A percentile compares a stretch with the other conserved stretches of the same genome.
Evolutionary conservation across 2,888 invertebrate genomes (phyloP).

Genomic region (Amphiduros pacificus): DNA sequence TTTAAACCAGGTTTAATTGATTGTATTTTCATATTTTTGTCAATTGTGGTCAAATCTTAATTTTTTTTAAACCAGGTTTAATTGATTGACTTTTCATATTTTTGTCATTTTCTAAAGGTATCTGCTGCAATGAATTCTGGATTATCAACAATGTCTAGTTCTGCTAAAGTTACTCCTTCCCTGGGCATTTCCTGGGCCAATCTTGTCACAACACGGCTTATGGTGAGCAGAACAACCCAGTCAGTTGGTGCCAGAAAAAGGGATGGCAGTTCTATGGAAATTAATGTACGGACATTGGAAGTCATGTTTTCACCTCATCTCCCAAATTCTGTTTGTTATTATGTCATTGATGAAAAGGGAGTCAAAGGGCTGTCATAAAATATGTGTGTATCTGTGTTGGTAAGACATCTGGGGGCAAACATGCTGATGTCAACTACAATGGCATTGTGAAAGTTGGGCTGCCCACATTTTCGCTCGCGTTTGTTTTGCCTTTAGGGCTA

Average conservation of each 20-base stretch:
- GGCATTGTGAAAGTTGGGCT: too few relatives aligned
- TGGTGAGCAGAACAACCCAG: slow-evolving; percentile 56
- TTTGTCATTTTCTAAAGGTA: slow-evolving; percentile 2
- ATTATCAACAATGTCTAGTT: background rate
- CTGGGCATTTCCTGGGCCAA: slow-evolving; percentile 72
- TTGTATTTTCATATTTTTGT: too few relatives aligned
- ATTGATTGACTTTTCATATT: background rate
- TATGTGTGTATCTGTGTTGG: too few relatives aligned
- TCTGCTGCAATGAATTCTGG: slow-evolving; percentile 20
- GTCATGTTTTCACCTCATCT: slow-evolving; percentile 68
- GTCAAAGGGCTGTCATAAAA: slow-evolving; percentile 36
- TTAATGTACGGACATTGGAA: slow-evolving; percentile 57
- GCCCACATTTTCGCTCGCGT: too few relatives aligned
- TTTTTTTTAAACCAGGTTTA: too few relatives aligned
- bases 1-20: too few relatives aligned
- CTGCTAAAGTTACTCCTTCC: slow-evolving; percentile 62
- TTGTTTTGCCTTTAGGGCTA: too few relatives aligned
- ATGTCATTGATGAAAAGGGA: slow-evolving; percentile 64
- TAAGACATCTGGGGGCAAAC: too few relatives aligned
- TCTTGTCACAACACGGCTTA: slow-evolving; percentile 67
- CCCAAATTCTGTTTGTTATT: slow-evolving; percentile 61
- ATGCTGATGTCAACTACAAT: too few relatives aligned
- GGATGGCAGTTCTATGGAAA: background rate
- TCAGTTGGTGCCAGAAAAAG: background rate
- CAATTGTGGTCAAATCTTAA: too few relatives aligned